Base-by-base conservation (phyloP, 2,888 invertebrate genomes). In the Perithous albicinctus region DNA sequence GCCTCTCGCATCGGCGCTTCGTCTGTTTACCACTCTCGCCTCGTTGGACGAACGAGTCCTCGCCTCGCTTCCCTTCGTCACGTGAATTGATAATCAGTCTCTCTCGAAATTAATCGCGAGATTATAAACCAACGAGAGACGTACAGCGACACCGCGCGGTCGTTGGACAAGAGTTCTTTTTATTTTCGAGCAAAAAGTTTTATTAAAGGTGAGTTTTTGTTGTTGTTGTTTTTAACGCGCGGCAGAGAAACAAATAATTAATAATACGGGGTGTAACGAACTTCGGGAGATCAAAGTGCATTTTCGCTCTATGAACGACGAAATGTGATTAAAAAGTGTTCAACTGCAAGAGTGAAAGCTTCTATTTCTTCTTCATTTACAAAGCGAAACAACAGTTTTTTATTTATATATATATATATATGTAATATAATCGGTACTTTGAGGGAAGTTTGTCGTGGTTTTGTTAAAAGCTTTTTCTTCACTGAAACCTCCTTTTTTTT, bases 1-100 rank as follows among this genome's bases (percentile, higher is more conserved):
- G 89, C 88, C 86, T 91, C 87, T 86, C 86, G 83, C 86, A 77
- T 70, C 87, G 87, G 84, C 88, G 89, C 87, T 86, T 90, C 89
- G 91, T 90, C 92, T 90, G 92, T 92, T 92, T 91, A 90, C 91
- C 90, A 91, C 90, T 91, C 90, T 90, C 89, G 89, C 88, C 91
- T 88, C 86, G 77, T 75, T 70, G 59, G 29, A 74, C 78, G 81
- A 74, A 80, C 56, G 76, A 80, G 80, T 75, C 51, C 67, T 48
- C 72, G 54, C 18, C n/a, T 74, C 78, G 18, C 48, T 59, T n/a
- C 56, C 29, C 56, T 41, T 70, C 61, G 70, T 70, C 29, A 29
- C 56, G 66, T 29, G 54, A 32, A 43, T n/a, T n/a, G n/a, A 29
- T 15, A 10, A 12, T 32, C 10, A 26, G 29, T 67, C 35, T 12